Evolutionary conservation across 2,888 invertebrate genomes (phyloP).

Genomic region (Horisme vitalbata): DNA sequence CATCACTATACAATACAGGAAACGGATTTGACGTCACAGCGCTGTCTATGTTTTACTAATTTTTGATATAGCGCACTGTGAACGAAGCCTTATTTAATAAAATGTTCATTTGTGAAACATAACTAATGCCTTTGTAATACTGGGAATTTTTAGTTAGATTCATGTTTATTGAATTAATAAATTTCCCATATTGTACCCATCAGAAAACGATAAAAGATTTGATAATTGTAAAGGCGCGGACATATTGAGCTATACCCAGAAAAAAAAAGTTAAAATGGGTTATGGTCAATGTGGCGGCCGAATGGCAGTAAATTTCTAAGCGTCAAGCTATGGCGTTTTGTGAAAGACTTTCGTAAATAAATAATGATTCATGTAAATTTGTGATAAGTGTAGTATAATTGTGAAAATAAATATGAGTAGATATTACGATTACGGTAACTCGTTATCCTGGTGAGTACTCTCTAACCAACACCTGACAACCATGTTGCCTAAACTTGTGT

Average conservation of each 20-base stretch:
- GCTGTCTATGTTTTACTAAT: constrained; percentile 24
- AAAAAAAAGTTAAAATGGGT: constrained; percentile 42
- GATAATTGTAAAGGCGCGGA: constrained; percentile 35
- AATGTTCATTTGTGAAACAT: not conserved
- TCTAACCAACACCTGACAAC: constrained; percentile 53
- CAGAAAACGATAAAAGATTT: not conserved
- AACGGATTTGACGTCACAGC: constrained; percentile 9
- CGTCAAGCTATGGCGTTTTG: constrained; percentile 75
- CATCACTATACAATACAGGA: constrained; percentile 18
- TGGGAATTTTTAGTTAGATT: too few species aligned
- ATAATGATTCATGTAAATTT: constrained; percentile 47
- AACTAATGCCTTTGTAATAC: too few species aligned
- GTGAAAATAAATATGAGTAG: constrained; percentile 76
- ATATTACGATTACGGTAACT: constrained; percentile 81
- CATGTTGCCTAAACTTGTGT: constrained; percentile 71
- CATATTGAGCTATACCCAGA: constrained; percentile 37
- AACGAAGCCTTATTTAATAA: constrained; percentile 22
- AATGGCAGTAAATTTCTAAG: constrained; percentile 51
- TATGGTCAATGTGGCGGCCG: constrained; percentile 76
- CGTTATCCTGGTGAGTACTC: constrained; percentile 78
- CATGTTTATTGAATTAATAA: too few species aligned
- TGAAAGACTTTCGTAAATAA: constrained; percentile 61
- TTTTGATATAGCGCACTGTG: constrained; percentile 13
- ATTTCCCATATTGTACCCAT: too few species aligned
- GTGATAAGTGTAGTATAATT: constrained; percentile 56